Percentiles rank a stretch among this genome's conserved stretches.
Evolutionary conservation across 2,797 vertebrate genomes (phyloP).

Genomic region (Menidia menidia): DNA sequence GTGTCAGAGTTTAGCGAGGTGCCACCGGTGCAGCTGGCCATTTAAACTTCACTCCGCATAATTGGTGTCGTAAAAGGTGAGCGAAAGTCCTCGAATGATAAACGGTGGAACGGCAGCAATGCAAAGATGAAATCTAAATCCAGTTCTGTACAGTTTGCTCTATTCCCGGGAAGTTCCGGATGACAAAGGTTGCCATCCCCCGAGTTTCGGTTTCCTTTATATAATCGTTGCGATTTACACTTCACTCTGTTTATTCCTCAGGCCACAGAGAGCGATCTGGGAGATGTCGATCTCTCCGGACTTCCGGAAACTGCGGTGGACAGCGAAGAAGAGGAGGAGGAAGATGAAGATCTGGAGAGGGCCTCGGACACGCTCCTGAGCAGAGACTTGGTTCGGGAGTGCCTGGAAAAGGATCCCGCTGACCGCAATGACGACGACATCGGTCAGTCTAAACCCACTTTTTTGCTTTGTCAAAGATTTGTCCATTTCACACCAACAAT

Average conservation of each 20-base stretch:
- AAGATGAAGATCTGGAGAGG: slow-evolving; percentile 96
- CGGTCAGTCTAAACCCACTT: slow-evolving; percentile 79
- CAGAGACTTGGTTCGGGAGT: slow-evolving; percentile 94
- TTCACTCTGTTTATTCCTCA: slow-evolving; percentile 49
- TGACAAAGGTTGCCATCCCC: neutral
- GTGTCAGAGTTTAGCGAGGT: too few relatives aligned
- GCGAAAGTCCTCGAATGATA: neutral
- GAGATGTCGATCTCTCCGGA: slow-evolving; percentile 95
- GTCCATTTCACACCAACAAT: neutral
- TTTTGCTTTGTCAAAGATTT: neutral
- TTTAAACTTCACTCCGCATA: slow-evolving; percentile 15
- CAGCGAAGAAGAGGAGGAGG: slow-evolving; percentile 97
- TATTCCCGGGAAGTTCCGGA: neutral
- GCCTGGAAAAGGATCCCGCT: slow-evolving; percentile 95
- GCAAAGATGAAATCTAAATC: neutral
- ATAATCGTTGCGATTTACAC: too few relatives aligned
- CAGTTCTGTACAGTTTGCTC: too few relatives aligned
- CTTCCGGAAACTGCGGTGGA: slow-evolving; percentile 96
- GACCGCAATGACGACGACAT: slow-evolving; percentile 97
- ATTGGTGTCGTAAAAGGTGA: neutral
- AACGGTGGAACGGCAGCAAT: neutral
- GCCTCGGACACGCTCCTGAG: slow-evolving; percentile 90
- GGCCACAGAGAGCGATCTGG: slow-evolving; percentile 97
- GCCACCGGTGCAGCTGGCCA: slow-evolving; percentile 5
- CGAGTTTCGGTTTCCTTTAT: neutral